These are phyloP conservation scores for Lagria hirta DNA, from an alignment of 2,888 invertebrate genomes.

Conservation along the genomic window DNA sequence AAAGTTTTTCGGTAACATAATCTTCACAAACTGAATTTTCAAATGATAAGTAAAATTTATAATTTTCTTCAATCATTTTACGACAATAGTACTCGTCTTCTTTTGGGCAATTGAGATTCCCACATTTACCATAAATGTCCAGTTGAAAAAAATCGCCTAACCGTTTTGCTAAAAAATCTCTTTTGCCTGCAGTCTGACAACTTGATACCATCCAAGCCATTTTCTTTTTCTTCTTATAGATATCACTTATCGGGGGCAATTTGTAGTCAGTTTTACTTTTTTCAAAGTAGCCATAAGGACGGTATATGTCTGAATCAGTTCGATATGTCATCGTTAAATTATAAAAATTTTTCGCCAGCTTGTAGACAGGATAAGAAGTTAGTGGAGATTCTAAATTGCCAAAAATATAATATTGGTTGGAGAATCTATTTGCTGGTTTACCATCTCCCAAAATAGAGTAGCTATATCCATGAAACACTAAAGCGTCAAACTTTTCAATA, in stretches of 20 bases:
- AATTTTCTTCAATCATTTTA: conserved; percentile 56
- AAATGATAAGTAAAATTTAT: conserved; percentile 70
- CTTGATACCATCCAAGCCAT: conserved; percentile 61
- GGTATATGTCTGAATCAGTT: conserved; percentile 49
- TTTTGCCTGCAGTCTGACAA: conserved; percentile 53
- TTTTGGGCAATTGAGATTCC: conserved; percentile 46
- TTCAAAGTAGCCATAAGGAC: conserved; percentile 47
- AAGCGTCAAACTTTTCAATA: conserved; percentile 55
- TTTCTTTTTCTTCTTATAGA: conserved; percentile 52
- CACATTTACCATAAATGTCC: conserved; percentile 66
- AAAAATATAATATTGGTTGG: conserved; percentile 57
- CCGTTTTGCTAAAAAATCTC: conserved; percentile 53
- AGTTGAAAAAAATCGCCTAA: conserved; percentile 60
- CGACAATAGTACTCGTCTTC: conserved; percentile 47
- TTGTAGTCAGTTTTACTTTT: conserved; percentile 24
- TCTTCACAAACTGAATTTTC: conserved; percentile 71
- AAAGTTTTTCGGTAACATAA: conserved; percentile 65
- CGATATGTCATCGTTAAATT: conserved; percentile 63
- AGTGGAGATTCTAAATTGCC: conserved; percentile 55
- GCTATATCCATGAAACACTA: conserved; percentile 58
- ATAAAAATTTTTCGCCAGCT: conserved; percentile 53
- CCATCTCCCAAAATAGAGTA: conserved; percentile 30
- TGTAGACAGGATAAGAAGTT: conserved; percentile 31
- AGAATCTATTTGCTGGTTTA: conserved; percentile 48
- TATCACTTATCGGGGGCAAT: conserved; percentile 18